Base-by-base conservation (phyloP, 2,888 invertebrate genomes). In the Agrotis exclamationis region DNA sequence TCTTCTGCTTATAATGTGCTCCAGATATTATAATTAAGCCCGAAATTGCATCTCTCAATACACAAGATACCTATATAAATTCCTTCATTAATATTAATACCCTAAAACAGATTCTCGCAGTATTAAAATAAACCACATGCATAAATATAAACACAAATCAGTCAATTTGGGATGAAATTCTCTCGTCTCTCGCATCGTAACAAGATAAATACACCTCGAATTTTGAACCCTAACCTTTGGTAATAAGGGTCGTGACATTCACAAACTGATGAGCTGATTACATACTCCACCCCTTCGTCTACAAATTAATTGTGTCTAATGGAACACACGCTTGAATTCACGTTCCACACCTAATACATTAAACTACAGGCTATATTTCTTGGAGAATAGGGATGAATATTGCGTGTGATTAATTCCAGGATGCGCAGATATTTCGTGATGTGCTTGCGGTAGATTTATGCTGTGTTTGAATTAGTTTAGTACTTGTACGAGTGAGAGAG, bases 261-360 rank as follows among this genome's bases (percentile, higher is more conserved):
- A 45, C 44, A 14, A 68, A 69, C 54, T 77, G 78, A 80, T 73
- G 74, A 82, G 82, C 74, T 84, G 80, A 84, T 84, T 75, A 85
- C 74, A 76, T 56, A 73, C 82, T 75, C 75, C 71, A 70, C 77
- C 74, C 83, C 72, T 79, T 74, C 85, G 84, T 84, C 88, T 86
- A 86, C 89, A 91, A 92, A 92, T 91, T 92, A 92, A 93, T 93
- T 90, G 90, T 87, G 84, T 90, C 90, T 93, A 93, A 94, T 92
- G 92, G 92, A 91, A 91, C 90, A 91, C 86, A 84, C 87, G 89
- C 85, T 85, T 74, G 72, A 88, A 88, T 86, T 85, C 85, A 82
- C 82, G 79, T 72, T 67, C 67, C 64, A 76, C 77, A 74, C 57
- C 63, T 63, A 39, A 66, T 56, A 70, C 66, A 62, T 60, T 66